Evolutionary conservation across 2,797 vertebrate genomes (phyloP).

Genomic region (Lindbergichthys nudifrons): DNA sequence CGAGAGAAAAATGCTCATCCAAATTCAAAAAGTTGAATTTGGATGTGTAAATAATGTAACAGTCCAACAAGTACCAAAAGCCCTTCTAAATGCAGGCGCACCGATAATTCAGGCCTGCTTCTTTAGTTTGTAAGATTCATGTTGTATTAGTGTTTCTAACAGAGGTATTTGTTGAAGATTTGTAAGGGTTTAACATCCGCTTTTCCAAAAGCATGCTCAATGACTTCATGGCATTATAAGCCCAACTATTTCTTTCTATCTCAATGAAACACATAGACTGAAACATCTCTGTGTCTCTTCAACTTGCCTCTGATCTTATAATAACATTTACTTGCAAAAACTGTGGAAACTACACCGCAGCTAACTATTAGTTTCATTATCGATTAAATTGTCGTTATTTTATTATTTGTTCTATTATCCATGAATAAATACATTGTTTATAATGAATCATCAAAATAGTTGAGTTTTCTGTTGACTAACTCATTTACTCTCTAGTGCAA

Average conservation of each 20-base stretch:
- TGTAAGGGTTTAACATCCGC: background rate
- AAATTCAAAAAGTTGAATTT: background rate
- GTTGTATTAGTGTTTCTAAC: background rate
- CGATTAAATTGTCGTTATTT: background rate
- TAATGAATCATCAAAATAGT: too few relatives aligned
- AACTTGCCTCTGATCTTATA: background rate
- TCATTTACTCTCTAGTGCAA: too few relatives aligned
- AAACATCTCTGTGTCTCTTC: background rate
- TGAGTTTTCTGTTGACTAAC: too few relatives aligned
- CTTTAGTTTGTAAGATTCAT: background rate
- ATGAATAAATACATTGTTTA: too few relatives aligned
- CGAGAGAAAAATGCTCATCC: background rate
- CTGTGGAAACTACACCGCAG: background rate
- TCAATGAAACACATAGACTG: too few relatives aligned
- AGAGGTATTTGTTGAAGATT: background rate
- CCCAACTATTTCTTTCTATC: background rate
- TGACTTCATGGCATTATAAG: background rate
- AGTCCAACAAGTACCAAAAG: background rate
- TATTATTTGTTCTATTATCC: background rate
- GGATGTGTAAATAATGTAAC: background rate
- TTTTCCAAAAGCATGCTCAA: background rate
- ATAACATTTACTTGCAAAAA: background rate
- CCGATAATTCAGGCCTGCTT: background rate
- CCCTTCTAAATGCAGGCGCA: background rate
- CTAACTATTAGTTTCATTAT: background rate